Evolutionary conservation across 1,140 invertebrate species (phyloP), one percentile per base, ranked within the genome.

Genomic region (Chelonus insularis): DNA sequence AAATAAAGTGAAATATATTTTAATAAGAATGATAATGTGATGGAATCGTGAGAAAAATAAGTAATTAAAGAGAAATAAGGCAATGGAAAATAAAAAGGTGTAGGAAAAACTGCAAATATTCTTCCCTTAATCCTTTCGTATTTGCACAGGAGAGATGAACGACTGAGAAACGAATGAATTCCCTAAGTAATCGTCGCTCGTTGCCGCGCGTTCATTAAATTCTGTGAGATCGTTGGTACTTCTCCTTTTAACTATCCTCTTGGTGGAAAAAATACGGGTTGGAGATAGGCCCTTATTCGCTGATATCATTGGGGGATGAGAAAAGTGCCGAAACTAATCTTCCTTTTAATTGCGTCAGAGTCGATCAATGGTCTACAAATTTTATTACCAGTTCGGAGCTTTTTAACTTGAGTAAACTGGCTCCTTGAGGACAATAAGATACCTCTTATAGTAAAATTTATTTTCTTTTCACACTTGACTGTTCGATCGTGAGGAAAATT

Each of bases 201-300:
- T 63, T 62, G 50, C 43, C n/a, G 20, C 23, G 37, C 48, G 39
- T 56, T 57, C 60, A 62, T 62, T 62, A 57, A 62, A 62, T 62
- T 57, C 60, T 43, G 29, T 16, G 29, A 32, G 21, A 36, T 36
- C 23, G 32, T 29, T 50, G 50, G 18, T 37, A 29, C 37, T 39
- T 14, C 4, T 12, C 9, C 37, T 39, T 39, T 39, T 39, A 2
- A 14, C n/a, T n/a, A n/a, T 14, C n/a, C 11, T 39, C 7, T 39
- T 5, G 4, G 11, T 39, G 37, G 11, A 39, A 39, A 39, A 39
- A n/a, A 39, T 39, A 39, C n/a, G 32, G 14, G 14, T 39, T n/a
- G n/a, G 37, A 39, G 14, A 11, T 34, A 12, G n/a, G n/a, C 2
- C 5, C 14, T 39, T 39, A 11, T n/a, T 39, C 11, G 14, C 4